Evolutionary conservation across 1,140 invertebrate species (phyloP), one percentile per base, ranked within the genome.

Genomic region (Pachypsylla venusta): DNA sequence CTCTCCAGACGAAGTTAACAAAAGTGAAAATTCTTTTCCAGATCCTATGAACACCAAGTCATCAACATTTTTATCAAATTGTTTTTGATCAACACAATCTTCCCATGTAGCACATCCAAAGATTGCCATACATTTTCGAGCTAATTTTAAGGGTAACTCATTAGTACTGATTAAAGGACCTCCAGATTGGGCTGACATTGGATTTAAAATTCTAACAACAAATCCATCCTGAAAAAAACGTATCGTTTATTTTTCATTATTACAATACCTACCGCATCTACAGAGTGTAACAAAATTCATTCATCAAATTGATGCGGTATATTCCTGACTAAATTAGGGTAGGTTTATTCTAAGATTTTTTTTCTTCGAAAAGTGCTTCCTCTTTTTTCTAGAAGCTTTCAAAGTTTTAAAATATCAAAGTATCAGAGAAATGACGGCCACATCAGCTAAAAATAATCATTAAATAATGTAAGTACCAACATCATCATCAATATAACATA

Each of bases 21-120:
- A 71, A 20, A 95, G 69, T 30, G 79, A 81, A 73, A 95, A 93
- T 66, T 93, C 89, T 71, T 91, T 92, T 5, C 87, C 89, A 28
- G 83, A 79, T 57, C 75, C 72, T 20, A 90, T 77, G 22, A 71
- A 74, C 1, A 74, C 74, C 19, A 83, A 74, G 70, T 85, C 82
- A 66, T 89, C 85, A 62, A 85, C 84, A 27, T 64, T 59, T 64
- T 76, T 73, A 53, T 82, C 81, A n/a, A 48, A n/a, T n/a, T n/a
- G 42, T 3, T n/a, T 4, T 3, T 19, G 7, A 7, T 22, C 42
- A 19, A n/a, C 42, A n/a, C 16, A n/a, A 62, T 83, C 81, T 60
- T 89, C 87, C 67, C 81, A 87, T 2, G 76, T 66, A 7, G 84
- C 79, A 48, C 79, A 76, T 1, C 88, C 89, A 63, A 87, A 80